phyloP scores from a whole-genome alignment of 1,140 invertebrate genomes.

The Pinna nobilis region DNA sequence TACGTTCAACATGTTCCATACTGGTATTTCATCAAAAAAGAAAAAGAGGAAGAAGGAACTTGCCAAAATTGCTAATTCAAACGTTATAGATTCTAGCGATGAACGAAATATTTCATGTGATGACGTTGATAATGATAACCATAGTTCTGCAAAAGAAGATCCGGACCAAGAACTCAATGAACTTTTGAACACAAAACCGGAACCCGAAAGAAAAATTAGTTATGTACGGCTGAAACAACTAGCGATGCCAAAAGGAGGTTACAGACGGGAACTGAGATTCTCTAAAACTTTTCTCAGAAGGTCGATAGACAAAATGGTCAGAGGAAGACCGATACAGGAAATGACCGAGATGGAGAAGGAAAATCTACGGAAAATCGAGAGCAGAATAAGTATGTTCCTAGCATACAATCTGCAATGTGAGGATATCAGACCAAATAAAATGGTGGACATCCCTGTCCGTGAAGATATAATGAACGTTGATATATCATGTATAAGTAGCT shows the following conservation, averaged over 20 bases:
- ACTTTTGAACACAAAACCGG: background rate
- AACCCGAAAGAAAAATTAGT: background rate
- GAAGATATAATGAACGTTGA: slow-evolving; percentile 10
- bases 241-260: slow-evolving; percentile 12
- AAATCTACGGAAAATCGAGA: background rate
- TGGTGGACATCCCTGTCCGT: slow-evolving; percentile 4
- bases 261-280: slow-evolving; percentile 2
- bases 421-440: slow-evolving; percentile 4
- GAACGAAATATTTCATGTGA: no score
- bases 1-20: no score
- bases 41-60: slow-evolving; percentile 6
- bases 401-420: background rate
- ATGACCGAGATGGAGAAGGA: slow-evolving; percentile 3
- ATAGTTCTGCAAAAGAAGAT: no score
- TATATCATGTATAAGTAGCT: no score
- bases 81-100: no score
- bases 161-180: no score
- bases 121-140: no score
- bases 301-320: background rate
- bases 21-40: no score
- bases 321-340: background rate
- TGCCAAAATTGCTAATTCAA: background rate
- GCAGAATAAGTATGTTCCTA: background rate
- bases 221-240: background rate
- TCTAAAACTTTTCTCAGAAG: slow-evolving; percentile 5